A percentile compares a stretch with the other conserved stretches of the same genome.
Conservation (phyloP, 2,888 invertebrate genomes). For the Drosophila subquinaria region DNA sequence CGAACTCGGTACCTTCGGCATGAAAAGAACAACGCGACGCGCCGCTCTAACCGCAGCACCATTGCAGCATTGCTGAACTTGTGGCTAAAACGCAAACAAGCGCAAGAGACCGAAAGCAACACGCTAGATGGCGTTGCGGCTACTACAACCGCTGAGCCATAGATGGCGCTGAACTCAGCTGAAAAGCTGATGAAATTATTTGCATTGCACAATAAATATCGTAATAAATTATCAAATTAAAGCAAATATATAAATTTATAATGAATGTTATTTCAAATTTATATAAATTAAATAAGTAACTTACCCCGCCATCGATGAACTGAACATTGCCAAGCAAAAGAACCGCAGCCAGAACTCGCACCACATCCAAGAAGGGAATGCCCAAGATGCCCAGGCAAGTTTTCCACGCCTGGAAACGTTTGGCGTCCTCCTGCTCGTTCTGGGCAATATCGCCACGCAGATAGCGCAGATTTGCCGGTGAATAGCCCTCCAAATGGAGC, state of each 20-base stretch:
- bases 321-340: constrained; percentile 96
- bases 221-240: not conserved
- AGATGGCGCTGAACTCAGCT: constrained; percentile 27
- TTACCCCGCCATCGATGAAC: constrained; percentile 91
- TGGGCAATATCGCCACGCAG: constrained; percentile 91
- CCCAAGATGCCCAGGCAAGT: constrained; percentile 95
- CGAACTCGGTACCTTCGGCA: constrained; percentile 32
- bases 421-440: constrained; percentile 90
- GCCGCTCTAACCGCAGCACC: constrained; percentile 31
- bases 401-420: constrained; percentile 96
- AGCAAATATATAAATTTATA: not conserved
- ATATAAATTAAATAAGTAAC: constrained; percentile 27
- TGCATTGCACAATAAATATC: not conserved
- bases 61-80: fast-evolving
- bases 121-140: constrained; percentile 24
- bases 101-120: fast-evolving
- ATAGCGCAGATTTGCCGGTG: constrained; percentile 92
- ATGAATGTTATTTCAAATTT: not conserved
- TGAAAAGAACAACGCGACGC: not conserved
- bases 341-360: constrained; percentile 95
- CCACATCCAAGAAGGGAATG: constrained; percentile 97
- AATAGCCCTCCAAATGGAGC: constrained; percentile 94
- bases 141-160: not conserved
- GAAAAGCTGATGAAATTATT: not conserved
- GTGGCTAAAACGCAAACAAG: not conserved